phyloP scores from a whole-genome alignment of 2,113 vertebrate species.

The Odontesthes bonariensis region DNA sequence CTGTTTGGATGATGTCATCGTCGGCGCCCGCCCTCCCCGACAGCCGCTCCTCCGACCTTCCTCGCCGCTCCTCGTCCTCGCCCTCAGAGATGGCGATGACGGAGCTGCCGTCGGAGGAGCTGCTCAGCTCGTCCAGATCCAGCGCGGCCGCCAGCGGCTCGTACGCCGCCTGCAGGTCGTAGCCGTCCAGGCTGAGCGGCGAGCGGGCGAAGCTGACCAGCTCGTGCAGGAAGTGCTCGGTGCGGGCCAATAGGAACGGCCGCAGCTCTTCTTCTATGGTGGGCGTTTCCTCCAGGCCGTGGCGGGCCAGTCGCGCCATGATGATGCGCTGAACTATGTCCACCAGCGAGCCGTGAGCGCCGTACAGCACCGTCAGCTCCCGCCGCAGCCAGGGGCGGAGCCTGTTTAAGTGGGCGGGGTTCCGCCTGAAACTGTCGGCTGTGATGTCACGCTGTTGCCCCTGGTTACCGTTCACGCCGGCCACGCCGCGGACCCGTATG shows the following conservation, averaged over 20 bases:
- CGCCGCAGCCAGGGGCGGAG: conserved; percentile 90
- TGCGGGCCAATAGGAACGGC: conserved; percentile 88
- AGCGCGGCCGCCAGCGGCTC: conserved; percentile 82
- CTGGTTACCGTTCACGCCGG: conserved; percentile 34
- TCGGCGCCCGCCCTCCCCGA: neutral
- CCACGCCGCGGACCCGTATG: conserved; percentile 82
- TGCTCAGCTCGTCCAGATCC: conserved; percentile 80
- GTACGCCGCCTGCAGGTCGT: conserved; percentile 90
- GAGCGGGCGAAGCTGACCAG: conserved; percentile 90
- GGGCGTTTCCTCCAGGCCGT: conserved; percentile 86
- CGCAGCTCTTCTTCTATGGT: conserved; percentile 88
- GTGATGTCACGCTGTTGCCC: conserved; percentile 86
- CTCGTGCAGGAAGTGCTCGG: conserved; percentile 93
- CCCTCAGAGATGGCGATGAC: conserved; percentile 94
- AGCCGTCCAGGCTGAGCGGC: conserved; percentile 88
- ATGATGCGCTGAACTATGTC: conserved; percentile 91
- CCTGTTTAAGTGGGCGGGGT: conserved; percentile 87
- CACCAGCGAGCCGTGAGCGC: conserved; percentile 86
- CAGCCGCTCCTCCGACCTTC: neutral
- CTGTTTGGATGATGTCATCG: conserved; percentile 33
- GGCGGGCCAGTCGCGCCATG: conserved; percentile 85
- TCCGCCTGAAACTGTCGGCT: conserved; percentile 87
- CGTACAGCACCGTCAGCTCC: conserved; percentile 90
- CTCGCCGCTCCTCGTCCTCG: conserved; percentile 73
- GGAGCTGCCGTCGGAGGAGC: conserved; percentile 84